A percentile compares a stretch with the other conserved stretches of the same genome.
phyloP scores from a whole-genome alignment of 2,888 invertebrate genomes.

The Brenthis ino region DNA sequence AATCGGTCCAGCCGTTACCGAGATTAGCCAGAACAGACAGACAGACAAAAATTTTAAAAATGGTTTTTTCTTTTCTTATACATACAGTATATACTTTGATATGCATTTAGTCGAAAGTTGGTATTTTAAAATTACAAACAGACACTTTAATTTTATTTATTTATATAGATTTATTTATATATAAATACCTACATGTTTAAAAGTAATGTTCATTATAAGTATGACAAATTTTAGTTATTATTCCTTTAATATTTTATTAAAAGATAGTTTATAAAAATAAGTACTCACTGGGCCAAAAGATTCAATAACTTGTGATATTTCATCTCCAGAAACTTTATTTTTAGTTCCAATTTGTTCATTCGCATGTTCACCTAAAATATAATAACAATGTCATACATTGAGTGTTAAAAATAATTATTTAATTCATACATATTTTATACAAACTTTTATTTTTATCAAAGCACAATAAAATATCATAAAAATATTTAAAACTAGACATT shows the following conservation, averaged over 20 bases:
- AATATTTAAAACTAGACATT: conserved; percentile 5
- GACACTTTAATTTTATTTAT: no score
- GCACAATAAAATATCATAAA: conserved; percentile 13
- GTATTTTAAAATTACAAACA: no score
- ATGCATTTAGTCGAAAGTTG: no score
- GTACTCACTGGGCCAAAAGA: conserved; percentile 72
- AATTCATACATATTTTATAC: neutral
- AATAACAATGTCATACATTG: neutral
- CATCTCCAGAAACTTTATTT: conserved; percentile 67
- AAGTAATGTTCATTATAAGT: neutral
- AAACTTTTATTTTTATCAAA: conserved; percentile 11
- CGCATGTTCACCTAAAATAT: conserved; percentile 70
- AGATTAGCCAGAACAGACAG: no score
- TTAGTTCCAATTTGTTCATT: conserved; percentile 71
- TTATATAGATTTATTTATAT: neutral
- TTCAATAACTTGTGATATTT: conserved; percentile 74
- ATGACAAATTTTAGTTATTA: neutral
- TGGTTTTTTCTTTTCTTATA: no score
- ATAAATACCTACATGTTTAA: neutral
- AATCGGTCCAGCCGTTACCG: no score
- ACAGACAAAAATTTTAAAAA: no score
- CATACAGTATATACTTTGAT: no score
- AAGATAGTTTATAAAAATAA: neutral
- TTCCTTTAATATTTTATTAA: neutral
- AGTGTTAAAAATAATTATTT: neutral